phyloP scores from a whole-genome alignment of 2,113 vertebrate genomes.

The Rhadina sibilatrix region DNA sequence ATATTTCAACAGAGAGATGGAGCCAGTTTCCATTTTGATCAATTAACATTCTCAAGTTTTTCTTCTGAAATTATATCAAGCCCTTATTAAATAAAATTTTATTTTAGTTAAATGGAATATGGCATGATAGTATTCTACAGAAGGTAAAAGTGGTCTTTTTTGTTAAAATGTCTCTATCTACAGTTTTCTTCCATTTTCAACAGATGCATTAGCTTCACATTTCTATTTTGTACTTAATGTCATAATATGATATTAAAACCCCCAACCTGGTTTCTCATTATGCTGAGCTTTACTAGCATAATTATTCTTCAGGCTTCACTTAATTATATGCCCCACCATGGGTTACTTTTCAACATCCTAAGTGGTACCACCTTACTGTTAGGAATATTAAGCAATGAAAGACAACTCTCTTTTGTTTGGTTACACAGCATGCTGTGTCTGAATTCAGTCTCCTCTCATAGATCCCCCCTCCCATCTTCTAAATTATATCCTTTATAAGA shows the following conservation, averaged over 20 bases:
- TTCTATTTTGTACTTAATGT: slow-evolving; percentile 10
- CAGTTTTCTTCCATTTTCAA: not conserved
- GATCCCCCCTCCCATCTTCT: not conserved
- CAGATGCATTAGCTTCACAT: not conserved
- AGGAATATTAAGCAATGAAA: slow-evolving; percentile 34
- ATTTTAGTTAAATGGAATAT: not conserved
- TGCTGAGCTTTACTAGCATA: slow-evolving; percentile 3
- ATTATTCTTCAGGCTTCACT: slow-evolving; percentile 28
- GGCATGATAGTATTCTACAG: not conserved
- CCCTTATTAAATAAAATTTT: not conserved
- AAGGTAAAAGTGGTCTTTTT: not conserved
- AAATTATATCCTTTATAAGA: not conserved
- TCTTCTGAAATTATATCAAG: not conserved
- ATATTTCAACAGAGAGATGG: not conserved
- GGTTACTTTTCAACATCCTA: not conserved
- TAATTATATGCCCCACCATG: slow-evolving; percentile 38
- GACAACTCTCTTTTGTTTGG: not conserved
- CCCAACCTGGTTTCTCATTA: not conserved
- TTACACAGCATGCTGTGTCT: not conserved
- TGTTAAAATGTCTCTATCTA: not conserved
- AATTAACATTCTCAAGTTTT: not conserved
- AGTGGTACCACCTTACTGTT: not conserved
- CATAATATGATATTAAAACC: not conserved
- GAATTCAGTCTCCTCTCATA: not conserved
- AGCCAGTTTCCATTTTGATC: not conserved